Percentiles rank a stretch among this genome's conserved stretches.
Evolutionary conservation across 2,113 vertebrate species (phyloP).

Genomic region (Bombycilla garrulus): DNA sequence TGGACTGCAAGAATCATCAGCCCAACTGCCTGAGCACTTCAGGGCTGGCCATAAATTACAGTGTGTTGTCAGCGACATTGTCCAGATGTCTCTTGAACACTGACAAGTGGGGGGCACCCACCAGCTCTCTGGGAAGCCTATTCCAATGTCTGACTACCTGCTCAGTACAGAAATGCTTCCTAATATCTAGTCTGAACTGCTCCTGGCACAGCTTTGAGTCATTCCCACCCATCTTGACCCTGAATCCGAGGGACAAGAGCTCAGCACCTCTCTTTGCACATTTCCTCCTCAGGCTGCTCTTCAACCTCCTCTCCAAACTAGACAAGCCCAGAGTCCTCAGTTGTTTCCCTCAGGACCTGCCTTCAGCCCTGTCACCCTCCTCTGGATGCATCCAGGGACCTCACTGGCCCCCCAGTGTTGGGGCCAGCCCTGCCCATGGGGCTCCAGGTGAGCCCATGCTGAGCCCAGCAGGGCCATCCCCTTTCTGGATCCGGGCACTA

Average conservation of each 20-base stretch:
- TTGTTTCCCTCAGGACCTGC: background rate
- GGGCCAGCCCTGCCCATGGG: background rate
- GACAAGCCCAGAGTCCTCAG: background rate
- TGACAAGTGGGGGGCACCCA: background rate
- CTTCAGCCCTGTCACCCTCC: background rate
- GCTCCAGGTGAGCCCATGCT: background rate
- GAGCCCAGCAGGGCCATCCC: background rate
- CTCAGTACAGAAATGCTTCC: background rate
- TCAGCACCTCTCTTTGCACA: background rate
- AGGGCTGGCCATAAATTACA: background rate
- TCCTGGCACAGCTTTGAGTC: background rate
- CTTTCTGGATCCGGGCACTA: background rate
- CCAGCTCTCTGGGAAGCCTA: background rate
- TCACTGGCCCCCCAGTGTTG: rapidly evolving
- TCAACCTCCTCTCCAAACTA: background rate
- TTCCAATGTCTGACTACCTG: background rate
- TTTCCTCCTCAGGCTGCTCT: background rate
- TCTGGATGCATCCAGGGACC: background rate
- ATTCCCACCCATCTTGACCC: background rate
- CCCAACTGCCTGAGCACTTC: background rate
- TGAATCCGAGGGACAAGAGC: background rate
- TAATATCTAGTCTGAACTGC: background rate
- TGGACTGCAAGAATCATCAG: background rate
- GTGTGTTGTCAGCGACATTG: rapidly evolving
- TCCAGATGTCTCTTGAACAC: background rate